Conservation (phyloP, 2,888 invertebrate species). For the Mellilla xanthometata region DNA sequence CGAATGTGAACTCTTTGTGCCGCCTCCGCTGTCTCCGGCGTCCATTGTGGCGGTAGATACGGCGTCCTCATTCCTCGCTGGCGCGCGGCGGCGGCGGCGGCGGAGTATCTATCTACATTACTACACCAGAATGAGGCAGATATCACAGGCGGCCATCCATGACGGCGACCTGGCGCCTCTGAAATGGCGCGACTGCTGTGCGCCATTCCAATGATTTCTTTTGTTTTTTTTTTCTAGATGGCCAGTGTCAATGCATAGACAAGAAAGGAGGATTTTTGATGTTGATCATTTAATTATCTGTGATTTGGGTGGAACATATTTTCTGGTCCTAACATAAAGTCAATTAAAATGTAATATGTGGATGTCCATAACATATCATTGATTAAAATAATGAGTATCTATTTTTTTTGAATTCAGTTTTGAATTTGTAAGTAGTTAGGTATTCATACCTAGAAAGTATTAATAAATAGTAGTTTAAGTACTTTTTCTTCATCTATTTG, state of each 20-base stretch:
- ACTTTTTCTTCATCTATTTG: too few relatives aligned
- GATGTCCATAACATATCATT: too few relatives aligned
- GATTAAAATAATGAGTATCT: too few relatives aligned
- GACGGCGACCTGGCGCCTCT: conserved; percentile 23
- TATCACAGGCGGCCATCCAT: conserved; percentile 24
- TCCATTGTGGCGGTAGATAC: neutral
- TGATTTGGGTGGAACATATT: too few relatives aligned
- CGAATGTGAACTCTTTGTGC: neutral
- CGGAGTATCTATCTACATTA: neutral
- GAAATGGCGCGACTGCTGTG: conserved; percentile 10
- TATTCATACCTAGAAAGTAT: too few relatives aligned
- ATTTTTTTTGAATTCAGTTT: too few relatives aligned
- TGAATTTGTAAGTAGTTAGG: too few relatives aligned
- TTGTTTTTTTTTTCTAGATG: conserved; percentile 11
- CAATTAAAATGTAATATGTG: too few relatives aligned
- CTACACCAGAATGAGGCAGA: conserved; percentile 9
- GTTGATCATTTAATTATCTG: too few relatives aligned
- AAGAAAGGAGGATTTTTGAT: conserved; percentile 17
- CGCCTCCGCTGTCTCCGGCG: neutral
- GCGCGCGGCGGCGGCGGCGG: neutral
- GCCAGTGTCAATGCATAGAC: conserved; percentile 20
- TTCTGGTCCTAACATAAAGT: too few relatives aligned
- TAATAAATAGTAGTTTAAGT: too few relatives aligned
- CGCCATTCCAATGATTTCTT: conserved; percentile 18
- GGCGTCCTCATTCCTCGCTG: conserved; percentile 15